Evolutionary conservation across 2,888 invertebrate species (phyloP).

Genomic region (Philaethria dido): DNA sequence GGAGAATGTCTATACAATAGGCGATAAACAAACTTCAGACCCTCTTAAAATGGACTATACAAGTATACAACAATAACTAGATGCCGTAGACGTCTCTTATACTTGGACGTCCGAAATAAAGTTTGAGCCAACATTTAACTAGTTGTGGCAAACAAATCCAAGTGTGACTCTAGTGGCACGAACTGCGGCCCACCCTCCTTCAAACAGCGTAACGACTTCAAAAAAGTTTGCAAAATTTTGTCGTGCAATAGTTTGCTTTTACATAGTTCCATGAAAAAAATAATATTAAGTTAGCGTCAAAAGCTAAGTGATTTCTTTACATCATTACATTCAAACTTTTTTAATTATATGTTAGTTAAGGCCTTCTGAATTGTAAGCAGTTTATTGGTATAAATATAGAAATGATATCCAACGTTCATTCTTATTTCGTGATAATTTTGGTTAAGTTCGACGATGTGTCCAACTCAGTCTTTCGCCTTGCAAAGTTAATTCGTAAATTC

Average conservation of each 20-base stretch:
- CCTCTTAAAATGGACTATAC: conserved; percentile 55
- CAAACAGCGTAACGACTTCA: conserved; percentile 50
- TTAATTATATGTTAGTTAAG: neutral
- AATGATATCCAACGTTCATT: neutral
- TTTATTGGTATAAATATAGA: neutral
- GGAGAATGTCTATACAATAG: conserved; percentile 39
- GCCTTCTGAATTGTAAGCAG: neutral
- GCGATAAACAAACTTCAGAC: conserved; percentile 38
- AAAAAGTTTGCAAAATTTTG: conserved; percentile 56
- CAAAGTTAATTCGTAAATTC: conserved; percentile 16
- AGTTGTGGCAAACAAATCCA: conserved; percentile 76
- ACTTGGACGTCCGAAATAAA: conserved; percentile 71
- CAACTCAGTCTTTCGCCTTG: neutral
- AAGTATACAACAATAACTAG: conserved; percentile 71
- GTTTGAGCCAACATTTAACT: conserved; percentile 79
- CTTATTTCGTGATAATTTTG: neutral
- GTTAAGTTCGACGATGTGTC: conserved; percentile 10
- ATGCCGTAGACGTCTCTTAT: conserved; percentile 65
- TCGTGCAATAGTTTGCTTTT: conserved; percentile 40
- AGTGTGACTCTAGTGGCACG: conserved; percentile 67
- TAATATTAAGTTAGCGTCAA: conserved; percentile 27
- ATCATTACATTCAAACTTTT: neutral
- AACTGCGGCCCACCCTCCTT: conserved; percentile 56
- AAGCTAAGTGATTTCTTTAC: conserved; percentile 2
- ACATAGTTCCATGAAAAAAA: conserved; percentile 34